Evolutionary conservation across 2,113 vertebrate genomes (phyloP).

Genomic region (Nanger granti): DNA sequence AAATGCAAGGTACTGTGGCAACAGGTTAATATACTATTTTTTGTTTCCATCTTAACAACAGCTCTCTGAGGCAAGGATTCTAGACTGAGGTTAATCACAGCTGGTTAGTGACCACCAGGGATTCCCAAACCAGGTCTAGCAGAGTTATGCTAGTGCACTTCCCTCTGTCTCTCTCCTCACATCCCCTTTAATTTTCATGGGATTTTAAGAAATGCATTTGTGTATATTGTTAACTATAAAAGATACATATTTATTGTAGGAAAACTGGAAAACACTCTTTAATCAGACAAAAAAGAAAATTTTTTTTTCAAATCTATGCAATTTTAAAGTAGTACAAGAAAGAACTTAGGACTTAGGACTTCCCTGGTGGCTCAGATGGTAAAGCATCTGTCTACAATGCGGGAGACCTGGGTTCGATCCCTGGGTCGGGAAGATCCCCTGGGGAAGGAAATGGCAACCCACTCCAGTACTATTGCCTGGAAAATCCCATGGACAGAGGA

Average conservation of each 20-base stretch:
- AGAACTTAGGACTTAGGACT: background rate
- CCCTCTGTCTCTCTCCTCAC: background rate
- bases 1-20: background rate
- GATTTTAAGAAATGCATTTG: background rate
- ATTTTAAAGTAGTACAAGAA: constrained; percentile 3
- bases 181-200: background rate
- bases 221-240: background rate
- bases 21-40: background rate
- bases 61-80: background rate
- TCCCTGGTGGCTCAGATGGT: no score
- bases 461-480: no score
- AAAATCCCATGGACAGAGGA: no score
- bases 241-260: background rate
- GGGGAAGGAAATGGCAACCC: no score
- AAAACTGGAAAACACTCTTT: constrained; percentile 3
- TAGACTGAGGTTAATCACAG: background rate
- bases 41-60: background rate
- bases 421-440: no score
- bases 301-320: background rate
- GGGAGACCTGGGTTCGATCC: no score
- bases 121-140: background rate
- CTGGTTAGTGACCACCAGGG: background rate
- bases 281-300: background rate
- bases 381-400: no score
- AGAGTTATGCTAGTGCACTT: background rate